These are phyloP conservation scores for Palloptera scutellata DNA, from an alignment of 2,888 invertebrate genomes.

Conservation along the genomic window DNA sequence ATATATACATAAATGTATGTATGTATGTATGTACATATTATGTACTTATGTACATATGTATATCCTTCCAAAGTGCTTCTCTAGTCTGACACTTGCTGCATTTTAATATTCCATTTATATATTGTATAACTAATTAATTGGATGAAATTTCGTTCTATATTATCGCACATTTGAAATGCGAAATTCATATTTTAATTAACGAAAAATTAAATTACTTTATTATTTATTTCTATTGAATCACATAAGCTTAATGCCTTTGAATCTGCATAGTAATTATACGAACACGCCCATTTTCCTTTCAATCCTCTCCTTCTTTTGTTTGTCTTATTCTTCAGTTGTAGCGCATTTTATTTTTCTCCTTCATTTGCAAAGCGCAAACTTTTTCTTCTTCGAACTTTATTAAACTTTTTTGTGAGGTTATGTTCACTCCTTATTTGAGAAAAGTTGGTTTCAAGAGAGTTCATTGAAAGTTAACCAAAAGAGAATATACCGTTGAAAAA, in stretches of 20 bases:
- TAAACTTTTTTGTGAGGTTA: background rate
- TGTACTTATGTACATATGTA: background rate
- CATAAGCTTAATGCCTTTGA: too few relatives aligned
- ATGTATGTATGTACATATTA: background rate
- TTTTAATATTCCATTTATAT: conserved; percentile 22
- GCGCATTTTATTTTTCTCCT: conserved; percentile 12
- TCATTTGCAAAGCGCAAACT: conserved; percentile 1
- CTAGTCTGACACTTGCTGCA: conserved; percentile 24
- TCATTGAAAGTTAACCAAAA: too few relatives aligned
- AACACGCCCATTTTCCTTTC: background rate
- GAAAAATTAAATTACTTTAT: too few relatives aligned
- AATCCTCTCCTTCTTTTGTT: background rate
- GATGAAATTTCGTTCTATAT: conserved; percentile 60
- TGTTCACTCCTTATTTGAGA: too few relatives aligned
- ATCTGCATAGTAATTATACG: too few relatives aligned
- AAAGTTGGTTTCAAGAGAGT: too few relatives aligned
- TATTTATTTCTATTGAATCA: too few relatives aligned
- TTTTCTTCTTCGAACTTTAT: background rate
- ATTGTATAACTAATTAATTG: conserved; percentile 43
- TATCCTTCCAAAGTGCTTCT: too few relatives aligned
- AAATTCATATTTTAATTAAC: conserved; percentile 8
- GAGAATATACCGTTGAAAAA: too few relatives aligned
- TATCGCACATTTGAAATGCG: conserved; percentile 31
- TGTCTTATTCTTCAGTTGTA: conserved; percentile 12
- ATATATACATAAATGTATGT: background rate